These are phyloP conservation scores for Thumatha senex DNA, from an alignment of 2,888 invertebrate genomes.

Conservation along the genomic window DNA sequence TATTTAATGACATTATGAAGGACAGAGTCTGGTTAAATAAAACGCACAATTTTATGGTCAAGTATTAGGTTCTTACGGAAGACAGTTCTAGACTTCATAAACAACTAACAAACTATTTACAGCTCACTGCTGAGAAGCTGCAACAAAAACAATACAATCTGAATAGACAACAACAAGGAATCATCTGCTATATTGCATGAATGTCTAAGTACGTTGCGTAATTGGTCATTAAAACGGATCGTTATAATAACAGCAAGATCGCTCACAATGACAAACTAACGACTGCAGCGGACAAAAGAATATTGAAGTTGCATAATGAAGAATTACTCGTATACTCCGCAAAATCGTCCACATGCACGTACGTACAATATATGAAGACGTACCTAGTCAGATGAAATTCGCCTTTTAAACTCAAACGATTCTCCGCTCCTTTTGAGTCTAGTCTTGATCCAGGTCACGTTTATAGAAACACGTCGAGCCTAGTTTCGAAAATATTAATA, in stretches of 20 bases:
- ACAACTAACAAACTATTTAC: neutral
- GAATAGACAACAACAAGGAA: slow-evolving; percentile 45
- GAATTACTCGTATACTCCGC: slow-evolving; percentile 8
- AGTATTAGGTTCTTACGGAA: too few relatives aligned
- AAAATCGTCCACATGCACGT: neutral
- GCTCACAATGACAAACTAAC: slow-evolving; percentile 35
- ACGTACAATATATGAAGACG: neutral
- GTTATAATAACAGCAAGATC: slow-evolving; percentile 36
- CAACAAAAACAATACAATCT: too few relatives aligned
- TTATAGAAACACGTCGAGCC: too few relatives aligned
- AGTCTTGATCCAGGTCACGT: too few relatives aligned
- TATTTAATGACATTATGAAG: too few relatives aligned
- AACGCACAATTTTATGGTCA: too few relatives aligned
- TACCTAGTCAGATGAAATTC: neutral
- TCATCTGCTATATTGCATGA: slow-evolving; percentile 58
- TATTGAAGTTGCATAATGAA: slow-evolving; percentile 35
- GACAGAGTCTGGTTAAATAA: too few relatives aligned
- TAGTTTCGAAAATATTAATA: too few relatives aligned
- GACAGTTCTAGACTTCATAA: neutral
- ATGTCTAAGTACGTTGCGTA: slow-evolving; percentile 57
- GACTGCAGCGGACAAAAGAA: slow-evolving; percentile 34
- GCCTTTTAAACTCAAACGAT: too few relatives aligned
- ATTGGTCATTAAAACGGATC: slow-evolving; percentile 64
- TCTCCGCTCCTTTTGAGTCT: too few relatives aligned
- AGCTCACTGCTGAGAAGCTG: too few relatives aligned